Evolutionary conservation across 1,140 invertebrate genomes (phyloP).

Genomic region (Platyscapa corneri): DNA sequence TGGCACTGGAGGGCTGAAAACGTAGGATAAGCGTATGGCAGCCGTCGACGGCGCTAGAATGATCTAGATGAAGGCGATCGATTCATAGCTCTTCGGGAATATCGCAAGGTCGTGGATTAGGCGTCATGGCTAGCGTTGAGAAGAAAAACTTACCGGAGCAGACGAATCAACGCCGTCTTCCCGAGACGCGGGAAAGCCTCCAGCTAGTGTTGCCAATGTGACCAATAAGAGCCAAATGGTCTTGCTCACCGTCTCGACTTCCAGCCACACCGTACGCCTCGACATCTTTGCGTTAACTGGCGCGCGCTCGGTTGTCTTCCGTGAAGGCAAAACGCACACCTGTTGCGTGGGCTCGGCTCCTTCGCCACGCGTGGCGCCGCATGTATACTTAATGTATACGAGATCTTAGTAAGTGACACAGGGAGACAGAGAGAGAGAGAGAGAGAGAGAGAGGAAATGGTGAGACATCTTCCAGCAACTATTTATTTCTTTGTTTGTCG

Average conservation of each 20-base stretch:
- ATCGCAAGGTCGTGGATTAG: neutral
- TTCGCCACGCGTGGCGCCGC: constrained; percentile 17
- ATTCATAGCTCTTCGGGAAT: neutral
- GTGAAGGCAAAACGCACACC: constrained; percentile 35
- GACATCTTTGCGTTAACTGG: constrained; percentile 67
- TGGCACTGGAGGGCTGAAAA: too few species aligned
- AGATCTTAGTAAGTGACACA: neutral
- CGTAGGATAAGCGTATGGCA: too few species aligned
- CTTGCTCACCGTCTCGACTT: neutral
- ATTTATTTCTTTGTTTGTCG: too few species aligned
- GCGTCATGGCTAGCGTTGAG: neutral
- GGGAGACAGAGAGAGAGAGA: neutral
- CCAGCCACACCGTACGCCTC: constrained; percentile 57
- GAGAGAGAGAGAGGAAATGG: neutral
- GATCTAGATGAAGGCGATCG: too few species aligned
- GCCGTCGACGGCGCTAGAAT: too few species aligned
- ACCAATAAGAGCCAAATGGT: constrained; percentile 38
- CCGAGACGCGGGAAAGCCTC: constrained; percentile 43
- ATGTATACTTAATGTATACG: neutral
- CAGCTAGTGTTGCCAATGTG: constrained; percentile 51
- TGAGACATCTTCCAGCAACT: neutral
- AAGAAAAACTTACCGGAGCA: constrained; percentile 53
- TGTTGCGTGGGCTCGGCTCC: constrained; percentile 30
- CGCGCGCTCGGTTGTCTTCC: neutral
- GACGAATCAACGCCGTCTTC: constrained; percentile 44